A percentile compares a stretch with the other conserved stretches of the same genome.
These are phyloP conservation scores for Mandrillus leucophaeus DNA, from an alignment of 2,113 vertebrate genomes.

Conservation along the genomic window DNA sequence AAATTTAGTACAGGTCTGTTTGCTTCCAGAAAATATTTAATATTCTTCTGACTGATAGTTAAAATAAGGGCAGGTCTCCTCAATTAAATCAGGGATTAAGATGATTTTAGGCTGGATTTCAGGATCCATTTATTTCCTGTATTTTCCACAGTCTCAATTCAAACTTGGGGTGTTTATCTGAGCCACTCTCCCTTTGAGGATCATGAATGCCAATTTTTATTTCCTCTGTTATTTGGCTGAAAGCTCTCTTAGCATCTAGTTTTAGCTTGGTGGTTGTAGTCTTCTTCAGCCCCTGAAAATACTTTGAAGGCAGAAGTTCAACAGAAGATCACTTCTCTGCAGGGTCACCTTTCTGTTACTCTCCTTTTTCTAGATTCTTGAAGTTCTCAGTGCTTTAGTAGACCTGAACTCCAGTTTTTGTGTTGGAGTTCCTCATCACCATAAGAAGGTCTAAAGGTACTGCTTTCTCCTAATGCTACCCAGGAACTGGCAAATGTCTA, in stretches of 20 bases:
- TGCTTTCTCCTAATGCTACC: not conserved
- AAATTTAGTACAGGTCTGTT: not conserved
- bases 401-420: not conserved
- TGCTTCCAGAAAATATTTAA: conserved; percentile 27
- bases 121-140: not conserved
- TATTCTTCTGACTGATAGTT: not conserved
- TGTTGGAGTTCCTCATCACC: not conserved
- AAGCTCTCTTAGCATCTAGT: not conserved
- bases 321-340: not conserved
- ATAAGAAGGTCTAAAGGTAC: not conserved
- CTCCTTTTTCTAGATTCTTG: not conserved
- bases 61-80: not conserved
- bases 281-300: not conserved
- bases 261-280: not conserved
- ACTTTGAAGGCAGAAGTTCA: not conserved
- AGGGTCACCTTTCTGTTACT: not conserved
- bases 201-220: not conserved
- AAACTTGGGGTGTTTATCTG: not conserved
- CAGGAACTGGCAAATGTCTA: not conserved
- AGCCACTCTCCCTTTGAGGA: not conserved
- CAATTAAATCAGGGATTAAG: not conserved
- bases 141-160: not conserved
- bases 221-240: not conserved
- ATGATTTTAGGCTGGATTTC: not conserved
- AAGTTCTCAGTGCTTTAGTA: not conserved